Evolutionary conservation across 2,113 vertebrate species (phyloP).

Genomic region (Zapornia atra): DNA sequence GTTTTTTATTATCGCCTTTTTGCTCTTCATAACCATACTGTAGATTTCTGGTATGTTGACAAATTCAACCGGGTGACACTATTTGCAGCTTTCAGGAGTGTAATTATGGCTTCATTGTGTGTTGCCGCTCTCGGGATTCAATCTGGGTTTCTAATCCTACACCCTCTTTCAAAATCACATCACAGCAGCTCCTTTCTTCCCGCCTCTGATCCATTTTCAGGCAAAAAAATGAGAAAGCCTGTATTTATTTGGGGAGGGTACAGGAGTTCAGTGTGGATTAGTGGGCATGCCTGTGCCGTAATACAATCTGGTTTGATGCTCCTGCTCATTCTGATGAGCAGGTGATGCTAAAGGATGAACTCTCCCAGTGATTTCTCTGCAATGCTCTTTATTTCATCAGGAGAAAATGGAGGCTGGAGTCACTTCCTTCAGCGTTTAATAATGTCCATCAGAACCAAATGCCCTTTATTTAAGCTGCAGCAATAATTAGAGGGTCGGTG

Average conservation of each 20-base stretch:
- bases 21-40: slow-evolving; percentile 26
- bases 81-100: slow-evolving; percentile 53
- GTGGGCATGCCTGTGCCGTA: slow-evolving; percentile 1
- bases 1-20: slow-evolving; percentile 10
- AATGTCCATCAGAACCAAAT: slow-evolving; percentile 62
- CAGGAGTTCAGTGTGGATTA: slow-evolving; percentile 50
- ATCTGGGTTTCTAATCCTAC: slow-evolving; percentile 45
- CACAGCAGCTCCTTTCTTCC: slow-evolving; percentile 26
- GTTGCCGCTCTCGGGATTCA: neutral
- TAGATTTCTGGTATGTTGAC: slow-evolving; percentile 45
- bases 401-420: slow-evolving; percentile 66
- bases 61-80: slow-evolving; percentile 27
- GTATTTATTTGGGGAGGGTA: slow-evolving; percentile 55
- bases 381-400: slow-evolving; percentile 59
- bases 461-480: slow-evolving; percentile 68
- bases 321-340: slow-evolving; percentile 35
- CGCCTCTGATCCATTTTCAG: neutral
- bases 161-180: slow-evolving; percentile 40
- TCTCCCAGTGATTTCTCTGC: slow-evolving; percentile 15
- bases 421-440: slow-evolving; percentile 56
- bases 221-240: slow-evolving; percentile 47
- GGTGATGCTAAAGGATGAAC: slow-evolving; percentile 49
- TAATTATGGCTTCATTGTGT: slow-evolving; percentile 57
- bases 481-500: slow-evolving; percentile 73
- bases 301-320: slow-evolving; percentile 49